Percentiles rank a stretch among this genome's conserved stretches.
phyloP scores from a whole-genome alignment of 2,113 vertebrate genomes.

The Rattus rattus region DNA sequence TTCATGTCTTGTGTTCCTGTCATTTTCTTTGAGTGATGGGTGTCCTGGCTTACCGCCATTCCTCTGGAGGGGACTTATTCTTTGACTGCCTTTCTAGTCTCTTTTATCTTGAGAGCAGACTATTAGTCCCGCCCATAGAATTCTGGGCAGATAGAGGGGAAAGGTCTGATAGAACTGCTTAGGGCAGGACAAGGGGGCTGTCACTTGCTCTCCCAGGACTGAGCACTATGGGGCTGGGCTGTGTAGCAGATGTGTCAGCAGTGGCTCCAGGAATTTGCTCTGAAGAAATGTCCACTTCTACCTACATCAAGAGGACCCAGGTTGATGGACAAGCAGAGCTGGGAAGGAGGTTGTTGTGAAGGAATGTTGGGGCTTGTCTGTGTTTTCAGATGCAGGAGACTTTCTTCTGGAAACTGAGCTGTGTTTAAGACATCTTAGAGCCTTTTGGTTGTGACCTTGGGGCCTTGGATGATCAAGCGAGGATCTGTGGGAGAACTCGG shows the following conservation, averaged over 20 bases:
- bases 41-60: no score
- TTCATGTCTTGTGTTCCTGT: not conserved
- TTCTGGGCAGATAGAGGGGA: not conserved
- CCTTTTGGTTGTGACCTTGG: not conserved
- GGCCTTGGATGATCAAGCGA: not conserved
- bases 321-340: not conserved
- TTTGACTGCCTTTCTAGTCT: no score
- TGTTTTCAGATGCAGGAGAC: not conserved
- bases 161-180: not conserved
- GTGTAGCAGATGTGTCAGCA: not conserved
- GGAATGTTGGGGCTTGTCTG: no score
- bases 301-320: not conserved
- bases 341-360: not conserved
- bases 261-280: not conserved
- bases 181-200: not conserved
- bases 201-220: not conserved
- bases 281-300: not conserved
- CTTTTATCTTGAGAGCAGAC: not conserved
- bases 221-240: no score
- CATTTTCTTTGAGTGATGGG: no score
- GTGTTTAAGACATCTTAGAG: not conserved
- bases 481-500: not conserved
- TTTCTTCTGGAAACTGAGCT: not conserved
- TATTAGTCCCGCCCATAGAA: not conserved
- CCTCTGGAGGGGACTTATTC: no score